Evolutionary conservation across 1,140 invertebrate species (phyloP).

Genomic region (Drosophila equinoxialis): DNA sequence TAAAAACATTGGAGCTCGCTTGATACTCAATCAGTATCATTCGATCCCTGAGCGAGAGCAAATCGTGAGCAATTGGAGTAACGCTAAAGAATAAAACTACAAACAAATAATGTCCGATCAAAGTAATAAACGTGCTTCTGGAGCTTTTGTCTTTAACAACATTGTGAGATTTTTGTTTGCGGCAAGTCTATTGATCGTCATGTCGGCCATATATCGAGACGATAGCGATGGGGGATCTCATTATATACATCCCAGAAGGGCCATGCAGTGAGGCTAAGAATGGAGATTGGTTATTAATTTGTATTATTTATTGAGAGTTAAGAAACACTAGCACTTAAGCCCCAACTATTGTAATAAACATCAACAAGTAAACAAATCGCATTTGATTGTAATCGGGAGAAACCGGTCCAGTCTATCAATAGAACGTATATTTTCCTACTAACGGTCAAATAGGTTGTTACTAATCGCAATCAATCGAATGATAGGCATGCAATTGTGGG

Average conservation of each 20-base stretch:
- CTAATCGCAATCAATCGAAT: not conserved
- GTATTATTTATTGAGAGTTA: not conserved
- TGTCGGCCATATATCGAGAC: conserved; percentile 53
- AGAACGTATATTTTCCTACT: not conserved
- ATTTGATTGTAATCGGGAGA: not conserved
- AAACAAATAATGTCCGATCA: conserved; percentile 28
- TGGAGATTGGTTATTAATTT: not conserved
- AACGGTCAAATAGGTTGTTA: conserved; percentile 4
- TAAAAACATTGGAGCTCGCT: not conserved
- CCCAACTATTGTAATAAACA: conserved; percentile 5
- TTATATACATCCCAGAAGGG: conserved; percentile 57
- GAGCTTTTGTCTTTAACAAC: conserved; percentile 1
- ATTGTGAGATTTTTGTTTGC: conserved; percentile 29
- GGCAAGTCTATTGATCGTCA: conserved; percentile 51
- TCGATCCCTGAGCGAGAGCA: conserved; percentile 6
- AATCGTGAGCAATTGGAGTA: conserved; percentile 2
- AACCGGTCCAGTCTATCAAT: conserved; percentile 7
- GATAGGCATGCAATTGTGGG: not conserved
- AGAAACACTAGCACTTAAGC: conserved; percentile 7
- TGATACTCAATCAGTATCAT: conserved; percentile 1
- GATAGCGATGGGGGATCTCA: conserved; percentile 53
- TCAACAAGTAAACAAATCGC: conserved; percentile 5
- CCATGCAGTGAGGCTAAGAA: conserved; percentile 39
- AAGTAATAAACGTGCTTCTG: conserved; percentile 6
- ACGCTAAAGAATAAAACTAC: not conserved